A percentile compares a stretch with the other conserved stretches of the same genome.
These are phyloP conservation scores for Anas bernieri DNA, from an alignment of 2,797 vertebrate species.

Conservation along the genomic window DNA sequence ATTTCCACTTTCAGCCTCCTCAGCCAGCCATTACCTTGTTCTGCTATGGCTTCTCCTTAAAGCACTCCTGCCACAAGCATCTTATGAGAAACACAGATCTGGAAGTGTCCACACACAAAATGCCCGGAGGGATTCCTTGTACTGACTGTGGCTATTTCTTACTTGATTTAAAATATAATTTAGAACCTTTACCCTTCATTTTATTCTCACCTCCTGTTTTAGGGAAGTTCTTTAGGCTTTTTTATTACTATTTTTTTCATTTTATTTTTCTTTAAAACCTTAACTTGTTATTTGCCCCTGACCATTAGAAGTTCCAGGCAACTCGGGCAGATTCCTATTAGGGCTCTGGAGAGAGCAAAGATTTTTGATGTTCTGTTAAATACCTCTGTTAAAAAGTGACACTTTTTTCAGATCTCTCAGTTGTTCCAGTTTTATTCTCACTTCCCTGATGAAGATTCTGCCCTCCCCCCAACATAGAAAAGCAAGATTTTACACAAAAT, in stretches of 20 bases:
- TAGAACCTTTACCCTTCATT: neutral
- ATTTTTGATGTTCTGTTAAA: neutral
- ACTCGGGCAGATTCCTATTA: neutral
- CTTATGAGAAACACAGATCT: neutral
- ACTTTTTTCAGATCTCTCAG: neutral
- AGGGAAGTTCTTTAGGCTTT: neutral
- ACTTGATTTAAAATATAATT: neutral
- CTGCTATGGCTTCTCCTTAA: neutral
- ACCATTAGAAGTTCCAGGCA: neutral
- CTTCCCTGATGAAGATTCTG: neutral
- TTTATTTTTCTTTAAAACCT: neutral
- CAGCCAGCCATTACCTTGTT: neutral
- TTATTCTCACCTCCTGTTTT: neutral
- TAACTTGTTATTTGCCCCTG: neutral
- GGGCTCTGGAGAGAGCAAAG: neutral
- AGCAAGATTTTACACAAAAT: neutral
- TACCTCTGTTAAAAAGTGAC: neutral
- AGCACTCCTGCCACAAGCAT: neutral
- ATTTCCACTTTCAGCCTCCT: neutral
- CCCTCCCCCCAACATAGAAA: neutral
- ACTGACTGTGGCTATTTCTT: neutral
- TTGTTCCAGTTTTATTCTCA: neutral
- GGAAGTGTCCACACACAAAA: neutral
- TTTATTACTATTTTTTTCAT: neutral
- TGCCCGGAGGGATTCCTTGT: accelerated